These are phyloP conservation scores for Sabellastarte sp. DNA, from an alignment of 2,888 invertebrate genomes.

Conservation along the genomic window DNA sequence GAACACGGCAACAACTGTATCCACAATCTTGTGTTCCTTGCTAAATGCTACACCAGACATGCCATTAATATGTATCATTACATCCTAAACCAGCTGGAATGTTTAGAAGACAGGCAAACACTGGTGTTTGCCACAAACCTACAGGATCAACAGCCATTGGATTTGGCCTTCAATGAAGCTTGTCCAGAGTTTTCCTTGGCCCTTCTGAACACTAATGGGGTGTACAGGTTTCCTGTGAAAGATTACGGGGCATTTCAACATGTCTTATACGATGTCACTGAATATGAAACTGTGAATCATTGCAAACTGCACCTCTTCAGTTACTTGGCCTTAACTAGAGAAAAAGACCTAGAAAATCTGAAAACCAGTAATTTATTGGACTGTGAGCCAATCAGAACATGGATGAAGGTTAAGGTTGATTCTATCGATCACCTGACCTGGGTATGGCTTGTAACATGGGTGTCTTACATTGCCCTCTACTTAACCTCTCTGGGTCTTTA, in stretches of 20 bases:
- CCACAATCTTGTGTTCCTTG: neutral
- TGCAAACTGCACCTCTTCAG: neutral
- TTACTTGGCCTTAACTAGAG: neutral
- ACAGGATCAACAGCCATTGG: neutral
- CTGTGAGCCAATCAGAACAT: neutral
- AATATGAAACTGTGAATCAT: neutral
- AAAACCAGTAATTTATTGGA: neutral
- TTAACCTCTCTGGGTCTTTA: neutral
- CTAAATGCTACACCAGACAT: neutral
- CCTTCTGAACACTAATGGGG: neutral
- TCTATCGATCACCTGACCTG: neutral
- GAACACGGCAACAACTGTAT: neutral
- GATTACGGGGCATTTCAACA: neutral
- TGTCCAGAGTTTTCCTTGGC: neutral
- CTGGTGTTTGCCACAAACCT: neutral
- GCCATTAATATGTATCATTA: neutral
- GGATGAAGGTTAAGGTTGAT: neutral
- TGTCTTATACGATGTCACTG: neutral
- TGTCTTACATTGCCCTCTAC: neutral
- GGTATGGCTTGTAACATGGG: neutral
- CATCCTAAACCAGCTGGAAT: neutral
- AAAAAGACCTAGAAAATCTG: neutral
- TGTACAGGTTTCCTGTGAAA: neutral
- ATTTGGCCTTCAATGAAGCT: neutral
- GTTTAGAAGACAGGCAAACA: neutral